These are phyloP conservation scores for Tyto alba DNA, from an alignment of 2,113 vertebrate species.

Conservation along the genomic window DNA sequence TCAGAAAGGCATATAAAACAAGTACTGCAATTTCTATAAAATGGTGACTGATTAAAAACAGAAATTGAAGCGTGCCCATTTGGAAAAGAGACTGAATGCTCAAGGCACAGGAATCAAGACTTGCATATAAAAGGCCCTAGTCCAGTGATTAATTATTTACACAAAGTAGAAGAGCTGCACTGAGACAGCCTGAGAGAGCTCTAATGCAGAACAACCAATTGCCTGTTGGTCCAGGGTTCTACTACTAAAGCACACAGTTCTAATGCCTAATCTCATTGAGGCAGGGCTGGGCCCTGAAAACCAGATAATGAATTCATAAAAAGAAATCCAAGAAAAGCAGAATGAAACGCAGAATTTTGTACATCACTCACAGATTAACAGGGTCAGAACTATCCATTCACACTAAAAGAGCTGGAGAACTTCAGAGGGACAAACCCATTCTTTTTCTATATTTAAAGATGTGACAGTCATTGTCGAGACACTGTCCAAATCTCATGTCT, in stretches of 20 bases:
- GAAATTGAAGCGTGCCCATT: neutral
- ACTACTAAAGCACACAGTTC: neutral
- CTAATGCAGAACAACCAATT: neutral
- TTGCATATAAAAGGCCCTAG: neutral
- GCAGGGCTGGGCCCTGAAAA: neutral
- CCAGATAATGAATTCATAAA: neutral
- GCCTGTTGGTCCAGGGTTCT: neutral
- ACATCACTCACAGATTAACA: fast-evolving
- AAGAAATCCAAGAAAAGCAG: too few relatives aligned
- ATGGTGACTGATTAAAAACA: neutral
- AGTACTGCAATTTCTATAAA: neutral
- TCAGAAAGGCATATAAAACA: neutral
- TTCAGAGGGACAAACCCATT: neutral
- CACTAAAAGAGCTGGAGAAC: neutral
- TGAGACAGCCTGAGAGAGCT: neutral
- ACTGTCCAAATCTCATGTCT: neutral
- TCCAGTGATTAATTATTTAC: neutral
- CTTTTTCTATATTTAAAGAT: neutral
- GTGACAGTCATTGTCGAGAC: neutral
- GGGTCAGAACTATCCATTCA: neutral
- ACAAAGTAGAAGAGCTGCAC: neutral
- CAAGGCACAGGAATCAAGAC: neutral
- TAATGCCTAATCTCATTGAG: neutral
- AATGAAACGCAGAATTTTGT: neutral
- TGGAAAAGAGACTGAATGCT: neutral